Evolutionary conservation across 1,140 invertebrate genomes (phyloP).

Genomic region (Helicoverpa zea): DNA sequence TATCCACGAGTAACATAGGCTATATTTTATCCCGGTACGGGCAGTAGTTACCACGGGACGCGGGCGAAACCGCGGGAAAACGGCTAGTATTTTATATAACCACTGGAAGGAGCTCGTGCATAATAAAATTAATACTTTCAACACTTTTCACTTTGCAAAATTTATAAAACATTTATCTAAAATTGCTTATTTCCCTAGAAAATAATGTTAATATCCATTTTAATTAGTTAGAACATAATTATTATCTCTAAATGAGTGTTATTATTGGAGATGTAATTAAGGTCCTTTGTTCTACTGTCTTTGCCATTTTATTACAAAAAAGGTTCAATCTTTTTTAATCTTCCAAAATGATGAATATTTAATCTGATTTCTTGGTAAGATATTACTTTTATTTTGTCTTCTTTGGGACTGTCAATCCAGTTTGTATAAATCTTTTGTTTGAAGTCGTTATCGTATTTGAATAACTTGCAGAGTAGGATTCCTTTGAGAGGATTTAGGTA

Average conservation of each 20-base stretch:
- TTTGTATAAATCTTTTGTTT: not conserved
- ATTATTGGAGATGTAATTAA: constrained; percentile 45
- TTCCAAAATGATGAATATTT: constrained; percentile 42
- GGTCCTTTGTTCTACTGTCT: constrained; percentile 28
- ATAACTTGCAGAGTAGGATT: too few relatives aligned
- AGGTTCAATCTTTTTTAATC: constrained; percentile 31
- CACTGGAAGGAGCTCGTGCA: too few relatives aligned
- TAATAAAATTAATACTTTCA: not conserved
- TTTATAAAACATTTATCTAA: not conserved
- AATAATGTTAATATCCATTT: constrained; percentile 41
- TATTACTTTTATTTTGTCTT: constrained; percentile 28
- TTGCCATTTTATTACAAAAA: constrained; percentile 21
- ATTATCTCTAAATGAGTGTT: constrained; percentile 44
- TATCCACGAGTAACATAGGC: too few relatives aligned
- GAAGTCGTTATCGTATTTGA: too few relatives aligned
- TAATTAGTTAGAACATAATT: constrained; percentile 41
- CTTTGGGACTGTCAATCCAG: not conserved
- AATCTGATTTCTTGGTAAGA: constrained; percentile 18
- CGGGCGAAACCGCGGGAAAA: too few relatives aligned
- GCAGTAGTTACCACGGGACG: too few relatives aligned
- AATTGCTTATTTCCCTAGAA: constrained; percentile 9
- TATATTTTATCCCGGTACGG: too few relatives aligned
- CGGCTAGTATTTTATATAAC: too few relatives aligned
- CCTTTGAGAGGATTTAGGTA: too few relatives aligned
- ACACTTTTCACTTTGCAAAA: not conserved